Evolutionary conservation across 2,113 vertebrate species (phyloP), one percentile per base, ranked within the genome.

Genomic region (Sinocyclocheilus rhinocerous): DNA sequence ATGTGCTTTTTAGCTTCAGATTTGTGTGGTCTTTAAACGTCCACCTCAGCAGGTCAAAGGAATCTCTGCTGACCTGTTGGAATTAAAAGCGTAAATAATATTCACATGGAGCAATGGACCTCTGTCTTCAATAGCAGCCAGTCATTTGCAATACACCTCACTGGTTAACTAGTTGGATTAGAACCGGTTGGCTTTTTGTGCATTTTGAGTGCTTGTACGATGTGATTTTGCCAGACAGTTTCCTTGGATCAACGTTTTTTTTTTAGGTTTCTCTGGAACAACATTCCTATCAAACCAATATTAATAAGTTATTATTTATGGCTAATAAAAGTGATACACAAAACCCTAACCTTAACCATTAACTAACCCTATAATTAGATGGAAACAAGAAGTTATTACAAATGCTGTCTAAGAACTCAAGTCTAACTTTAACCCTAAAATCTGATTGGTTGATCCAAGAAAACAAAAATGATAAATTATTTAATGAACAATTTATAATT

Each of bases 31-130:
- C 61, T 81, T 81, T 67, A 81, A 67, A 81, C 24, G 11, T 65
- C 55, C 78, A 81, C 36, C 78, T 45, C 57, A 6, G 78, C 59
- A 63, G 36, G 78, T 45, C 36, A 15, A 65, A 59, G 33, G 55
- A n/a, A 63, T 81, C 78, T 81, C 78, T 45, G 33, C 59, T 26
- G 78, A 81, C 16, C 79, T 67, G 77, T 7, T 80, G 61, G 61
- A 81, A 81, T 81, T 81, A 81, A 81, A 81, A 81, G 61, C 5
- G 4, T 22, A 67, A 67, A 67, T 67, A 9, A 48, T 81, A 81
- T 81, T 81, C 61, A 67, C 24, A 20, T 6, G 36, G 78, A 12
- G 4, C 4, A 45, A 12, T 29, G 24, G 61, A 50, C 22, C 79
- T 81, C 59, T 13, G 1, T 67, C 39, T 67, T 67, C 39, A 67